Percentiles rank a stretch among this genome's conserved stretches.
Evolutionary conservation across 2,797 vertebrate species (phyloP).

Genomic region (Sparus aurata): DNA sequence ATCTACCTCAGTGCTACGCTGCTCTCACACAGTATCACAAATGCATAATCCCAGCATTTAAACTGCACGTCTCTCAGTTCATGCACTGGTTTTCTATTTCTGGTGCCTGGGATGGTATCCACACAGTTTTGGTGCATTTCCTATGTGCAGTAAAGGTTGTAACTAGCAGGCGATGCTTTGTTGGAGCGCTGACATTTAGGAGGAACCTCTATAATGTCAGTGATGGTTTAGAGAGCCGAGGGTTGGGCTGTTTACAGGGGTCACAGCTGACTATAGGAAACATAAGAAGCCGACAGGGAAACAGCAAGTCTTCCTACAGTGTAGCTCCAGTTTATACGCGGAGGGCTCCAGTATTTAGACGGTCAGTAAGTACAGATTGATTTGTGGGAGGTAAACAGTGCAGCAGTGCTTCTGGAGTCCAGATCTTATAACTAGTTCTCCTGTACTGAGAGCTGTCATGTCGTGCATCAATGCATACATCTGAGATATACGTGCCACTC

Average conservation of each 20-base stretch:
- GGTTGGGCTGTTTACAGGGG: slow-evolving; percentile 36
- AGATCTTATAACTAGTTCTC: slow-evolving; percentile 24
- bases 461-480: slow-evolving; percentile 8
- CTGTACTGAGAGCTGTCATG: slow-evolving; percentile 31
- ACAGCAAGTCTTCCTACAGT: slow-evolving; percentile 2
- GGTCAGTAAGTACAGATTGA: slow-evolving; percentile 51
- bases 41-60: background rate
- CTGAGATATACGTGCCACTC: slow-evolving; percentile 20
- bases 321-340: slow-evolving; percentile 20
- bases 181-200: slow-evolving; percentile 52
- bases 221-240: slow-evolving; percentile 37
- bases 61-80: slow-evolving; percentile 12
- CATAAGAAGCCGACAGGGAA: slow-evolving; percentile 7
- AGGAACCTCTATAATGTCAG: slow-evolving; percentile 43
- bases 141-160: slow-evolving; percentile 22
- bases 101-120: slow-evolving; percentile 1
- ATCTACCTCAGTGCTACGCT: slow-evolving; percentile 26
- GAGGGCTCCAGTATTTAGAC: slow-evolving; percentile 14
- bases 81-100: background rate
- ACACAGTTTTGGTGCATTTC: slow-evolving; percentile 20
- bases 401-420: slow-evolving; percentile 31
- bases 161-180: slow-evolving; percentile 3
- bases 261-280: slow-evolving; percentile 39
- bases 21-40: background rate
- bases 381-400: slow-evolving; percentile 46